These are phyloP conservation scores for Rhopalosiphum maidis DNA, from an alignment of 1,140 invertebrate genomes.

Conservation along the genomic window DNA sequence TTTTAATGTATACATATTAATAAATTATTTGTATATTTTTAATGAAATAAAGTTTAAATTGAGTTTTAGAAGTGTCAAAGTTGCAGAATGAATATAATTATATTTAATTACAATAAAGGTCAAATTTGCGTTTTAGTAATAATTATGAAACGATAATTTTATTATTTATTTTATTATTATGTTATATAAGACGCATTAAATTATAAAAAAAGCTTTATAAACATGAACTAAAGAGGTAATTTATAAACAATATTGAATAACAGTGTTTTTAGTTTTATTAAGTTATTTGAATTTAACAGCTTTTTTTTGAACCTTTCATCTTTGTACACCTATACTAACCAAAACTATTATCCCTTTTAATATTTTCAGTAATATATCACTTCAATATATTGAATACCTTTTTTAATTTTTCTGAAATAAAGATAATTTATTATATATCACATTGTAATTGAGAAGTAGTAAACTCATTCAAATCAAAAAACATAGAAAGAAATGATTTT, in stretches of 20 bases:
- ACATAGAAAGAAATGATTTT: too few species aligned
- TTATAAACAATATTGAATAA: neutral
- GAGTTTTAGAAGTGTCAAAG: neutral
- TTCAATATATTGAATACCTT: neutral
- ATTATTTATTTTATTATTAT: neutral
- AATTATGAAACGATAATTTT: neutral
- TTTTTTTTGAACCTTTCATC: neutral
- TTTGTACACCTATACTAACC: neutral
- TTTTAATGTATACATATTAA: neutral
- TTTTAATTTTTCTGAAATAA: neutral
- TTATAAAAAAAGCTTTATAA: neutral
- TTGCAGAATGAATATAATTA: neutral
- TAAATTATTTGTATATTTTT: neutral
- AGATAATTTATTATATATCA: neutral
- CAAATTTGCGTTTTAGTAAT: neutral
- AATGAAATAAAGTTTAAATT: conserved; percentile 10
- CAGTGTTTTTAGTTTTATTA: neutral
- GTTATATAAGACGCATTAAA: neutral
- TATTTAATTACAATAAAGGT: neutral
- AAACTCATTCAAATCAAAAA: too few species aligned
- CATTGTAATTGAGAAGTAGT: neutral
- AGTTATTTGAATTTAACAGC: neutral
- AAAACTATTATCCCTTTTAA: neutral
- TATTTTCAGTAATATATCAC: neutral
- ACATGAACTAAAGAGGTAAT: neutral